Evolutionary conservation across 37 sponge, comb jelly and placozoan genomes (phyloP).

Genomic region (Chondrilla cf. caribensis): DNA sequence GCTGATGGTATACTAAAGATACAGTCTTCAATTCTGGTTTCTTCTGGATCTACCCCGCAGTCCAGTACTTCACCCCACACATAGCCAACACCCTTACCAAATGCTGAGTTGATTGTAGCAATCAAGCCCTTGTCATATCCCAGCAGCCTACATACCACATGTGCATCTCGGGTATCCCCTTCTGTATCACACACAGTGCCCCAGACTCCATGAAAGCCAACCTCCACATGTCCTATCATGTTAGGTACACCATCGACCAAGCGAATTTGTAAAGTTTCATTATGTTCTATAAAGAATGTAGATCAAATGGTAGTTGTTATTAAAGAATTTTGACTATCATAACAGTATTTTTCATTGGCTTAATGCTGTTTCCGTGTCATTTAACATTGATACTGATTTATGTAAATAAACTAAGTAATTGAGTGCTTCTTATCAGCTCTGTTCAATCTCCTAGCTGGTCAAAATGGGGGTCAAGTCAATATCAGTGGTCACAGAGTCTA

Average conservation of each 20-base stretch:
- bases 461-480: too few relatives aligned
- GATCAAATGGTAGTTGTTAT: too few relatives aligned
- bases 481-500: too few relatives aligned
- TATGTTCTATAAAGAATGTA: background rate
- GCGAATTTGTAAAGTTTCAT: background rate
- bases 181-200: background rate
- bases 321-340: too few relatives aligned
- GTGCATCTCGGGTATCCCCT: constrained; percentile 7
- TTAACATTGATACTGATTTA: too few relatives aligned
- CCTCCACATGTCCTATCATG: background rate
- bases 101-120: background rate
- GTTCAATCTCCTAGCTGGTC: too few relatives aligned
- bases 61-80: background rate
- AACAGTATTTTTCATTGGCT: too few relatives aligned
- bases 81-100: background rate
- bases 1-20: too few relatives aligned
- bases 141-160: background rate
- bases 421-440: too few relatives aligned
- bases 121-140: background rate
- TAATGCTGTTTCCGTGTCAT: too few relatives aligned
- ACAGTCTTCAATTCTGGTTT: background rate
- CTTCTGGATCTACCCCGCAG: background rate
- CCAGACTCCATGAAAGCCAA: background rate
- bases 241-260: background rate
- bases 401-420: too few relatives aligned